A percentile compares a stretch with the other conserved stretches of the same genome.
These are phyloP conservation scores for Oithona nana DNA, from an alignment of 2,888 invertebrate species.

Conservation along the genomic window DNA sequence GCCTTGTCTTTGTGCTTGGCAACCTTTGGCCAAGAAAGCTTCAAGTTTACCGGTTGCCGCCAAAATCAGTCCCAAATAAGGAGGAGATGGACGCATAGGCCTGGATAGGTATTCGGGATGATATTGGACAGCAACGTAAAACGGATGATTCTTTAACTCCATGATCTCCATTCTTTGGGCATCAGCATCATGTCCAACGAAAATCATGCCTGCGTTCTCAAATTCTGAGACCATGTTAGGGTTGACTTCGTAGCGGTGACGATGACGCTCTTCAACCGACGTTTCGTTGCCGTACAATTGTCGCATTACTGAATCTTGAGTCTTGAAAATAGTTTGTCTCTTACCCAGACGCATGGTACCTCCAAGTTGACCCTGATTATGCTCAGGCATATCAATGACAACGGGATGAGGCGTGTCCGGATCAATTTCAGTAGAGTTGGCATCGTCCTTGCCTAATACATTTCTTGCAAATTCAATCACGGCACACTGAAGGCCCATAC, in stretches of 20 bases:
- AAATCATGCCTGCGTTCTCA: slow-evolving; percentile 61
- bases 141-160: slow-evolving; percentile 40
- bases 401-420: slow-evolving; percentile 51
- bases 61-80: slow-evolving; percentile 79
- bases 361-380: slow-evolving; percentile 75
- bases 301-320: slow-evolving; percentile 17
- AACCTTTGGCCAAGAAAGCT: slow-evolving; percentile 19
- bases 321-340: slow-evolving; percentile 60
- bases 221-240: slow-evolving; percentile 57
- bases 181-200: slow-evolving; percentile 43
- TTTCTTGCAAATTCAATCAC: slow-evolving; percentile 86
- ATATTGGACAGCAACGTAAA: slow-evolving; percentile 77
- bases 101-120: slow-evolving; percentile 93
- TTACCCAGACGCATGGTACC: slow-evolving; percentile 97
- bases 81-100: slow-evolving; percentile 76
- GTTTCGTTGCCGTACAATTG: slow-evolving; percentile 30
- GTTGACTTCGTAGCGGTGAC: slow-evolving; percentile 95
- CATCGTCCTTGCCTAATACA: slow-evolving; percentile 50
- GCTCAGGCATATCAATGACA: slow-evolving; percentile 97
- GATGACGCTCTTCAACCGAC: slow-evolving; percentile 79
- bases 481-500: slow-evolving; percentile 90
- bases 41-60: slow-evolving; percentile 66
- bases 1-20: background rate
- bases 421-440: slow-evolving; percentile 70
- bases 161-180: slow-evolving; percentile 72